A percentile compares a stretch with the other conserved stretches of the same genome.
phyloP scores from a whole-genome alignment of 2,888 invertebrate genomes.

The Scaptomyza caliginosa region DNA sequence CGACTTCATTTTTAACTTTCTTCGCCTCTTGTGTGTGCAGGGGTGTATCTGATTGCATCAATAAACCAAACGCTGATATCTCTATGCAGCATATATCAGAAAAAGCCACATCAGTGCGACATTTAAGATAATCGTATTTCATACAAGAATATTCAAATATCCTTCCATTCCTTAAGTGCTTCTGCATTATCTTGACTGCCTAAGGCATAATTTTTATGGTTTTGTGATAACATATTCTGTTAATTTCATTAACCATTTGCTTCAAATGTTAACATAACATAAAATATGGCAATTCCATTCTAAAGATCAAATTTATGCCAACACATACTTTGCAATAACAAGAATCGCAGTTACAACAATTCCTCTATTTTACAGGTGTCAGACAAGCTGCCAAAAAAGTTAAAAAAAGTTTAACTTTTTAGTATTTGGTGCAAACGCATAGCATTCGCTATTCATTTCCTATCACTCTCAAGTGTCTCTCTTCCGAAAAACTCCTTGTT shows the following conservation, averaged over 20 bases:
- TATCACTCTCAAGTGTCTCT: slow-evolving; percentile 20
- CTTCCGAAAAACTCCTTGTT: slow-evolving; percentile 13
- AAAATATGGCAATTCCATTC: too few relatives aligned
- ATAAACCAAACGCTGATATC: neutral
- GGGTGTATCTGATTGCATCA: neutral
- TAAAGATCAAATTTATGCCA: neutral
- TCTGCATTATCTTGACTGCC: too few relatives aligned
- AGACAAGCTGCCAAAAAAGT: neutral
- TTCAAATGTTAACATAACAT: too few relatives aligned
- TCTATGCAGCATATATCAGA: neutral
- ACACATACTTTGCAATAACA: neutral
- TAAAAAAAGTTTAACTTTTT: neutral
- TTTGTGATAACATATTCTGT: too few relatives aligned
- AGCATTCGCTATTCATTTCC: slow-evolving; percentile 6
- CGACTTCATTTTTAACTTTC: slow-evolving; percentile 54
- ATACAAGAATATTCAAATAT: neutral
- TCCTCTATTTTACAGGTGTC: slow-evolving; percentile 9
- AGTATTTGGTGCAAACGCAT: neutral
- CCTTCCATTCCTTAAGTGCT: too few relatives aligned
- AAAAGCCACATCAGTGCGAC: neutral
- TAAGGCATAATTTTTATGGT: too few relatives aligned
- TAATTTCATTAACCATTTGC: too few relatives aligned
- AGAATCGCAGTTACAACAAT: neutral
- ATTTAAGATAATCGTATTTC: slow-evolving; percentile 2
- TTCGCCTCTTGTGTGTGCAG: neutral